Conservation (phyloP, 2,113 vertebrate species). For the Stictonetta naevosa region DNA sequence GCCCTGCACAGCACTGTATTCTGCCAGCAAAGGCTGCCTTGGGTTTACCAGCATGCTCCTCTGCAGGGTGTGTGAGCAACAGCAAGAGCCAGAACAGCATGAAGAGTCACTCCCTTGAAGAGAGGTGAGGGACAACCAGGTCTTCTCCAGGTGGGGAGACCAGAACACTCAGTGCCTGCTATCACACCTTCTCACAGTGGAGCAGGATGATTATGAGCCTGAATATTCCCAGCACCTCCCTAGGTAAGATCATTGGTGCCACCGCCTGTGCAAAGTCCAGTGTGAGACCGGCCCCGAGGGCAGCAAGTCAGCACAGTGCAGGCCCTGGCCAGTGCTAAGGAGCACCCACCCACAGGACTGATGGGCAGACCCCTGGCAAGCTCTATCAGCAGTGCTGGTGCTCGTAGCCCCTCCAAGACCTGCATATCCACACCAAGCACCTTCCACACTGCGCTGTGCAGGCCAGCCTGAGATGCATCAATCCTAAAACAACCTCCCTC, state of each 20-base stretch:
- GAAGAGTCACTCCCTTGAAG: fast-evolving
- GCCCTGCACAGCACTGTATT: background rate
- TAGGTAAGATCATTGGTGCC: background rate
- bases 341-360: fast-evolving
- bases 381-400: background rate
- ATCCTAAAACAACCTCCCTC: background rate
- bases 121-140: background rate
- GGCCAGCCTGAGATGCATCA: background rate
- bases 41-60: background rate
- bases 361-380: background rate
- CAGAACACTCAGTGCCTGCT: fast-evolving
- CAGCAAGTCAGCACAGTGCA: background rate
- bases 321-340: background rate
- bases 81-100: background rate
- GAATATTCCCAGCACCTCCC: background rate
- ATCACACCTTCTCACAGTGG: background rate
- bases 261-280: background rate
- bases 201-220: background rate
- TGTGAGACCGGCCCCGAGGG: background rate
- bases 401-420: background rate
- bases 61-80: fast-evolving
- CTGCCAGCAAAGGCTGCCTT: background rate
- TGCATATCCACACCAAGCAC: background rate
- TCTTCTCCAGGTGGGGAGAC: background rate
- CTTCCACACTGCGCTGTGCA: background rate